Conservation (phyloP, 1,140 invertebrate genomes). For the Acromyrmex echinatior region DNA sequence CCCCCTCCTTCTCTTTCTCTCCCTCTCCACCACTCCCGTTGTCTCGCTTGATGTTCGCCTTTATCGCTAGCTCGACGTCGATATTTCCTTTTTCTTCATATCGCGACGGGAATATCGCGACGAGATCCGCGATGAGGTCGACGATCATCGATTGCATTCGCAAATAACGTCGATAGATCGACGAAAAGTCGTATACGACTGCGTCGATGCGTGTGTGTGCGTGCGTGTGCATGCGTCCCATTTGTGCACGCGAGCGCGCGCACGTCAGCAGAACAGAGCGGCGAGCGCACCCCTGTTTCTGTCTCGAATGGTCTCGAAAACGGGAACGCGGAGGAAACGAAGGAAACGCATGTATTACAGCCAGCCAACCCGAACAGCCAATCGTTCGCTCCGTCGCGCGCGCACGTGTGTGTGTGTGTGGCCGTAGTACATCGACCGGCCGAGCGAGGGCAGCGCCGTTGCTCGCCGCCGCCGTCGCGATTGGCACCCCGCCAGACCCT, state of each 20-base stretch:
- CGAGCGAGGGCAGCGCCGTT: conserved; percentile 81
- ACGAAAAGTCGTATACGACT: not conserved
- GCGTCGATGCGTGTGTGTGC: conserved; percentile 32
- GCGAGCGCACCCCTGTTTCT: conserved; percentile 47
- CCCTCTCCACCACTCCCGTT: not conserved
- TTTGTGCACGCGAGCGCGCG: conserved; percentile 41
- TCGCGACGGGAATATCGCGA: conserved; percentile 17
- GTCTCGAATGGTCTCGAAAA: conserved; percentile 76
- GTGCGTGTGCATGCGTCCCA: not conserved
- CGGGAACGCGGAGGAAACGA: conserved; percentile 75
- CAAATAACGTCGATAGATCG: not conserved
- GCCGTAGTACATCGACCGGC: conserved; percentile 76
- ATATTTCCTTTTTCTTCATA: conserved; percentile 18
- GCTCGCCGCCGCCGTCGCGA: conserved; percentile 66
- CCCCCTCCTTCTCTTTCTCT: not conserved
- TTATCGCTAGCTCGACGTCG: conserved; percentile 31
- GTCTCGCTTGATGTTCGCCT: conserved; percentile 49
- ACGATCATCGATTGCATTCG: conserved; percentile 40
- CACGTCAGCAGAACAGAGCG: conserved; percentile 24
- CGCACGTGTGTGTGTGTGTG: conserved; percentile 57
- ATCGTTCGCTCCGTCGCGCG: conserved; percentile 51
- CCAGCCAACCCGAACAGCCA: conserved; percentile 55
- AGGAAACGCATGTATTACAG: conserved; percentile 62
- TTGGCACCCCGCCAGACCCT: conserved; percentile 43
- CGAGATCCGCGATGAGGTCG: not conserved